A percentile compares a stretch with the other conserved stretches of the same genome.
phyloP scores from a whole-genome alignment of 2,113 vertebrate species.

The Xyrauchen texanus region DNA sequence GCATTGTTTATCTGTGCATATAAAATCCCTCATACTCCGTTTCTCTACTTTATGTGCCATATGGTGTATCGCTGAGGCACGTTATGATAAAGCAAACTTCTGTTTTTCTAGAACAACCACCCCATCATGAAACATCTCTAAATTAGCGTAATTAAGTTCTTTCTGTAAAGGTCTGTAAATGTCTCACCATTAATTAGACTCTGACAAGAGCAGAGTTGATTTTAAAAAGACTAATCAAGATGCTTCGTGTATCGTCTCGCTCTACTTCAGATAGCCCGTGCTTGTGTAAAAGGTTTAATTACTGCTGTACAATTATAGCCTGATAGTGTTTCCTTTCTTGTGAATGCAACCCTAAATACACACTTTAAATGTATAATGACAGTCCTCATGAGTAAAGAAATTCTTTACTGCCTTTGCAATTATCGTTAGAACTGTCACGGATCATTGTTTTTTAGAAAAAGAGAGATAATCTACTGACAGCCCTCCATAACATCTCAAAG shows the following conservation, averaged over 20 bases:
- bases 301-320: conserved; percentile 63
- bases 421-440: conserved; percentile 46
- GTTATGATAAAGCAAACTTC: background rate
- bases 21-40: no score
- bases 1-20: no score
- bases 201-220: conserved; percentile 48
- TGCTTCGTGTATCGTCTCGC: conserved; percentile 57
- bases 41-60: background rate
- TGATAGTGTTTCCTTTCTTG: conserved; percentile 40
- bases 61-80: background rate
- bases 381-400: conserved; percentile 57
- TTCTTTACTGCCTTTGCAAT: conserved; percentile 56
- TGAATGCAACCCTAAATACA: conserved; percentile 61
- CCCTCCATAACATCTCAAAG: background rate
- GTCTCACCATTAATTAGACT: conserved; percentile 1
- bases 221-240: conserved; percentile 61
- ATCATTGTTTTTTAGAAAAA: conserved; percentile 45
- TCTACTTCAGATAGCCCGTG: conserved; percentile 55
- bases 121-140: background rate
- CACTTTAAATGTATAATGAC: conserved; percentile 63
- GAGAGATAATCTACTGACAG: background rate
- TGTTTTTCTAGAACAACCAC: conserved; percentile 6
- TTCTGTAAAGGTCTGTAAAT: conserved; percentile 31
- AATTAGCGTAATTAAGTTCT: conserved; percentile 23
- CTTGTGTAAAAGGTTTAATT: conserved; percentile 68